These are phyloP conservation scores for Tanytarsus gracilentus DNA, from an alignment of 2,888 invertebrate genomes.

Conservation along the genomic window DNA sequence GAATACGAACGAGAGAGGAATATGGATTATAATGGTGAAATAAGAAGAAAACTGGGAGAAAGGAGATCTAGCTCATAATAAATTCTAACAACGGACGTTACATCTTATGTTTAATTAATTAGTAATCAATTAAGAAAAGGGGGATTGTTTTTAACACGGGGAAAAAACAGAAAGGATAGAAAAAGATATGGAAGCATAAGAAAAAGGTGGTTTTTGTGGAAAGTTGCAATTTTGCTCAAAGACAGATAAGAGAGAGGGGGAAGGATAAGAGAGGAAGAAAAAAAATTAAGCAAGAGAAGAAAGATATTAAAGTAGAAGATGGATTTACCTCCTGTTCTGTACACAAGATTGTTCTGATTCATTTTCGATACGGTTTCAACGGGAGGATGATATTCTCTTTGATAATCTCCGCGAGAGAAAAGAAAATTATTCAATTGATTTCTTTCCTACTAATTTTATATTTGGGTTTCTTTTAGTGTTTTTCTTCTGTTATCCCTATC, in stretches of 20 bases:
- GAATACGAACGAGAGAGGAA: too few relatives aligned
- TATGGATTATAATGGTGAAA: too few relatives aligned
- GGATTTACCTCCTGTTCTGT: constrained; percentile 1
- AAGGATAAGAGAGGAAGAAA: not conserved
- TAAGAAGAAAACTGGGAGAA: too few relatives aligned
- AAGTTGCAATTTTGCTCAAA: too few relatives aligned
- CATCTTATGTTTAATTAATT: too few relatives aligned
- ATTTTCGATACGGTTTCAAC: not conserved
- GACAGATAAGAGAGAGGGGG: not conserved
- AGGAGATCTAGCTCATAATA: too few relatives aligned
- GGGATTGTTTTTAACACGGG: too few relatives aligned
- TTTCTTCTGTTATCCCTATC: not conserved
- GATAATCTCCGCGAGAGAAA: constrained; percentile 6
- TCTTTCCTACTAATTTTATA: not conserved
- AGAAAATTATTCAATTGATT: constrained; percentile 6
- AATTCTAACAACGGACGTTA: too few relatives aligned
- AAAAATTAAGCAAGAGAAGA: not conserved
- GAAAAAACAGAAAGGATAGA: too few relatives aligned
- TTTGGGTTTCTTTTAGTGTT: not conserved
- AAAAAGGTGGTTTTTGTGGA: too few relatives aligned
- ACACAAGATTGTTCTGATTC: constrained; percentile 3
- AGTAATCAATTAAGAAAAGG: too few relatives aligned
- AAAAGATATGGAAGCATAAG: too few relatives aligned
- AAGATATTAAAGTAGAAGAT: not conserved
- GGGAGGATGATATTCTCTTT: not conserved